Conservation (phyloP, 2,113 vertebrate genomes). For the Tetrao urogallus region DNA sequence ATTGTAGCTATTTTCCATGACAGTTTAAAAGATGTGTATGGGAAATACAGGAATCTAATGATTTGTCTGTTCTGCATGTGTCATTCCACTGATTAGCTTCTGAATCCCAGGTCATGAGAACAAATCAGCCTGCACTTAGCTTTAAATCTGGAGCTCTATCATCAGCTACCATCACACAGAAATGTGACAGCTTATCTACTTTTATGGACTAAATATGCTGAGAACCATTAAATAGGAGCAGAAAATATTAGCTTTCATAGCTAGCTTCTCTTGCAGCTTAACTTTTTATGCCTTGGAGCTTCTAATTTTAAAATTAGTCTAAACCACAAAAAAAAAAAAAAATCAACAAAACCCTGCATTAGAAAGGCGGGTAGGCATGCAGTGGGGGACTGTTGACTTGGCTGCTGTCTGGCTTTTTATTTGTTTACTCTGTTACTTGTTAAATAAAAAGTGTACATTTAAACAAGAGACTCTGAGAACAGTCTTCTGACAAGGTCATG, state of each 20-base stretch:
- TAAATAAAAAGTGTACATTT: neutral
- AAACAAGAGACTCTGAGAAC: constrained; percentile 14
- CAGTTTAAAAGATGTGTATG: neutral
- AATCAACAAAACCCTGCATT: neutral
- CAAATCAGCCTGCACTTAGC: neutral
- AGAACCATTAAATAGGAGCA: neutral
- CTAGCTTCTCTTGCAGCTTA: neutral
- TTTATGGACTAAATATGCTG: neutral
- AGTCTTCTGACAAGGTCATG: constrained; percentile 24
- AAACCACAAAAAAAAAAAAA: neutral
- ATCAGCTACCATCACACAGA: neutral
- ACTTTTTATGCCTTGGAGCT: neutral
- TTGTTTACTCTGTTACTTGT: neutral
- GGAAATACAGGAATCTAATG: neutral
- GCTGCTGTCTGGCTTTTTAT: neutral
- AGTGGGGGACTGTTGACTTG: neutral
- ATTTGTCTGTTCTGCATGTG: neutral
- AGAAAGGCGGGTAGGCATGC: neutral
- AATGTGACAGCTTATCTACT: neutral
- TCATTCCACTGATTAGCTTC: neutral
- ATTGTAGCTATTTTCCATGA: neutral
- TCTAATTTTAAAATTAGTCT: constrained; percentile 30
- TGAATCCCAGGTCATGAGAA: neutral
- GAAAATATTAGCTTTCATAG: neutral
- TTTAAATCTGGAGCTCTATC: neutral